These are phyloP conservation scores for Tinea semifulvella DNA, from an alignment of 2,888 invertebrate species.

Conservation along the genomic window DNA sequence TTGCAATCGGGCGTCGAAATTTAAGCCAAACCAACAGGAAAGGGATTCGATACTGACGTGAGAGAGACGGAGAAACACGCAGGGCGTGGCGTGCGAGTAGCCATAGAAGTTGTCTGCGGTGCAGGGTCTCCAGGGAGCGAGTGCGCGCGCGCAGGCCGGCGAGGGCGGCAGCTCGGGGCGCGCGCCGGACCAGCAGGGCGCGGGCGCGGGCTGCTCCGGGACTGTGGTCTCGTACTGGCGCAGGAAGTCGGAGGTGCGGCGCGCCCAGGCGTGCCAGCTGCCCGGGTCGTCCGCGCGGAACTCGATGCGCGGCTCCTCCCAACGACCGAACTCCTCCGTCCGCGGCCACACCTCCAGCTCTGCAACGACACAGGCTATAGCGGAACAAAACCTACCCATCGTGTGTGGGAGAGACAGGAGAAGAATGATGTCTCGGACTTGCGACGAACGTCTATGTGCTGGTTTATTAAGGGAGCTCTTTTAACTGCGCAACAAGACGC, in stretches of 20 bases:
- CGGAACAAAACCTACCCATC: background rate
- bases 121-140: constrained; percentile 62
- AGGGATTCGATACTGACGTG: constrained; percentile 47
- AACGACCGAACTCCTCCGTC: constrained; percentile 34
- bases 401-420: background rate
- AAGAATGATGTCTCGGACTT: too few species aligned
- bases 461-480: too few species aligned
- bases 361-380: constrained; percentile 19
- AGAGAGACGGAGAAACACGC: constrained; percentile 80
- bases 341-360: constrained; percentile 56
- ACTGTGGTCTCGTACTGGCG: constrained; percentile 46
- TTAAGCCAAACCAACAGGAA: too few species aligned
- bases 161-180: constrained; percentile 39
- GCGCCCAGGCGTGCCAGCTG: constrained; percentile 54
- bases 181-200: constrained; percentile 42
- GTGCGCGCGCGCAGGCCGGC: constrained; percentile 40
- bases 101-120: constrained; percentile 75
- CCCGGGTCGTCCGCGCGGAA: constrained; percentile 45
- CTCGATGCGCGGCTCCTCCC: constrained; percentile 50
- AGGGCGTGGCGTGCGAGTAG: constrained; percentile 76
- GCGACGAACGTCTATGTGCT: background rate
- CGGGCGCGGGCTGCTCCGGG: constrained; percentile 50
- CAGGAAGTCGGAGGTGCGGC: constrained; percentile 49
- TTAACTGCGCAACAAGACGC: too few species aligned
- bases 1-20: too few species aligned